Percentiles rank a stretch among this genome's conserved stretches.
Conservation (phyloP, 2,797 vertebrate genomes). For the Hemibagrus guttatus region DNA sequence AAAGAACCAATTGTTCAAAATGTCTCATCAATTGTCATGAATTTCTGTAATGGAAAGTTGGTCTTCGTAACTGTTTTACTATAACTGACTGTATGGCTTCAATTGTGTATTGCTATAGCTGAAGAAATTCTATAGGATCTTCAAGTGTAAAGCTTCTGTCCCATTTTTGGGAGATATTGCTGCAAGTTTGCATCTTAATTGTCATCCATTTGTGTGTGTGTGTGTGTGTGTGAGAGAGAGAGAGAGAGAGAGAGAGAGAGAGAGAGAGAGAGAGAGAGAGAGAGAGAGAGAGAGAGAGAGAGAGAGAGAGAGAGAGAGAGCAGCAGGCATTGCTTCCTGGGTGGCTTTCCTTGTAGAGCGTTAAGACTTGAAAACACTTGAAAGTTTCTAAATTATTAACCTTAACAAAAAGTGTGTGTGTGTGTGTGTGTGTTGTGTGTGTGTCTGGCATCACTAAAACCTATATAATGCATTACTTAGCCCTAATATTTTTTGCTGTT, state of each 20-base stretch:
- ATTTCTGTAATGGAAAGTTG: background rate
- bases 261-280: background rate
- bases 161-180: background rate
- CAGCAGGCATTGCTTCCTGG: background rate
- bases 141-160: background rate
- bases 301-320: background rate
- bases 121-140: background rate
- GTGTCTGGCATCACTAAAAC: background rate
- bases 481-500: background rate
- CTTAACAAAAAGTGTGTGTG: too few relatives aligned
- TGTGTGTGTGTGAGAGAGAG: too few relatives aligned
- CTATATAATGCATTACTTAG: background rate
- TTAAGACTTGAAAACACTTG: too few relatives aligned
- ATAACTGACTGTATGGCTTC: background rate
- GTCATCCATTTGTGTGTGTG: too few relatives aligned
- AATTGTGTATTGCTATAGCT: background rate
- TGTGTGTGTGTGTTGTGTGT: background rate
- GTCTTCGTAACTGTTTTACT: background rate
- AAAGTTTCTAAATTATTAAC: too few relatives aligned
- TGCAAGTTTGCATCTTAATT: background rate
- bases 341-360: background rate
- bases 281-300: background rate
- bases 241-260: background rate
- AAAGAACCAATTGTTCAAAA: background rate
- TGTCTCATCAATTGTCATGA: background rate